Base-by-base conservation (phyloP, 2,888 invertebrate species). In the Scrobipalpa atriplicella region DNA sequence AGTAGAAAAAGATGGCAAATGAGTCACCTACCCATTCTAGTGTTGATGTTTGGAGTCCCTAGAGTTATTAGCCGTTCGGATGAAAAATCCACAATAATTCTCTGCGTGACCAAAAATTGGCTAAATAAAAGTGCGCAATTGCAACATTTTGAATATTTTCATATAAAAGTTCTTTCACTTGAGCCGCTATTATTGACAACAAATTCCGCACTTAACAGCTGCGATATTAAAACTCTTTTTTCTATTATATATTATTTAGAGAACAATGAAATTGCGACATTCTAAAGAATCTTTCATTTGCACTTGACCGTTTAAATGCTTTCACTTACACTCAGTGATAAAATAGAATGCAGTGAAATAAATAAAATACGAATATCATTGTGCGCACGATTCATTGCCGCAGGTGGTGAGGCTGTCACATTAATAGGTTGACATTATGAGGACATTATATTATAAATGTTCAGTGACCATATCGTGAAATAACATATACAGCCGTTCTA, bases 381-480 rank as follows among this genome's bases (percentile, higher is more conserved):
- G 62, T 43, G 41, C 41, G 41, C 2, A 58, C 65, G 43, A 65
- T 65, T 65, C 58, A 65, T 58, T 41, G 58, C 65, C 10, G 65
- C 65, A 65, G 65, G 58, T 65, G 65, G 64, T 9, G n/a, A 21
- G 1, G n/a, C 19, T 63, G 58, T 21, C 43, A 56, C 43, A 64
- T 64, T 64, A 18, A 65, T 58, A 52, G 51, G 51, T 52, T 63
- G 52, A 36, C 63, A 63, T 51, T 47, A 63, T 36, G 63, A 63
- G 21, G 52, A 63, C 51, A 63, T 63, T 51, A 47, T 43, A 62
- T 62, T 62, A 62, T 47, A 62, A 62, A 62, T 62, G 62, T 47
- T 29, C 62, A 47, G 16, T 47, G 62, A 29, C 62, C 62, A 36
- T 62, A 47, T 62, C 62, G 47, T 41, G 39, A 61, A 61, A 41